Conservation (phyloP, 2,113 vertebrate species). For the Eulemur rufifrons region DNA sequence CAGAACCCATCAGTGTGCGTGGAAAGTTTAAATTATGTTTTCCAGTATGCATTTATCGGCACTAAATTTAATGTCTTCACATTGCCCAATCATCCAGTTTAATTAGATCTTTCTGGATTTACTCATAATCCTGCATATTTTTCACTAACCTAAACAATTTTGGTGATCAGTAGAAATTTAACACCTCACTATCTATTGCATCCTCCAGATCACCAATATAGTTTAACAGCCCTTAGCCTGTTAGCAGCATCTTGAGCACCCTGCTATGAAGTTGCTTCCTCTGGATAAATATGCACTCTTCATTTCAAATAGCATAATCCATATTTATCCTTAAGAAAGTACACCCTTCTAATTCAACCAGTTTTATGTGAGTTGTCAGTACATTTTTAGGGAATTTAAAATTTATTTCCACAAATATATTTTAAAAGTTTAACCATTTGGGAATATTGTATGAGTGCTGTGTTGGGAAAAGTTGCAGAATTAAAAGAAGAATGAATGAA, state of each 20-base stretch:
- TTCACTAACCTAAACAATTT: constrained; percentile 53
- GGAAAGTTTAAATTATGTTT: constrained; percentile 71
- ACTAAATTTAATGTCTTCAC: constrained; percentile 75
- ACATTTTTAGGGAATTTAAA: not conserved
- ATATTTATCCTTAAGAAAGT: not conserved
- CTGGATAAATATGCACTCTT: not conserved
- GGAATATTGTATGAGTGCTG: not conserved
- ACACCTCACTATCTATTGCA: not conserved
- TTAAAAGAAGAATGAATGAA: not conserved
- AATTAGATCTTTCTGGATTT: constrained; percentile 79
- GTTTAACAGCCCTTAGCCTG: not conserved
- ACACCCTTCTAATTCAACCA: not conserved
- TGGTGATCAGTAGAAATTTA: constrained; percentile 63
- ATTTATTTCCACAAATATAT: not conserved
- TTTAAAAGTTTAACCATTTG: not conserved
- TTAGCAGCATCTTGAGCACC: not conserved
- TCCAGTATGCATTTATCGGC: constrained; percentile 64
- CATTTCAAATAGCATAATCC: not conserved
- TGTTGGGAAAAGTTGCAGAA: not conserved
- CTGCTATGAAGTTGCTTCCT: not conserved
- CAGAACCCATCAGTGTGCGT: constrained; percentile 55
- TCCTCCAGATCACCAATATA: not conserved
- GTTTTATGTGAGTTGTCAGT: not conserved
- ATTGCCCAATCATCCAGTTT: constrained; percentile 66
- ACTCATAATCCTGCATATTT: constrained; percentile 60